Evolutionary conservation across 2,797 vertebrate species (phyloP), one percentile per base, ranked within the genome.

Genomic region (Acrossocheilus fasciatus): DNA sequence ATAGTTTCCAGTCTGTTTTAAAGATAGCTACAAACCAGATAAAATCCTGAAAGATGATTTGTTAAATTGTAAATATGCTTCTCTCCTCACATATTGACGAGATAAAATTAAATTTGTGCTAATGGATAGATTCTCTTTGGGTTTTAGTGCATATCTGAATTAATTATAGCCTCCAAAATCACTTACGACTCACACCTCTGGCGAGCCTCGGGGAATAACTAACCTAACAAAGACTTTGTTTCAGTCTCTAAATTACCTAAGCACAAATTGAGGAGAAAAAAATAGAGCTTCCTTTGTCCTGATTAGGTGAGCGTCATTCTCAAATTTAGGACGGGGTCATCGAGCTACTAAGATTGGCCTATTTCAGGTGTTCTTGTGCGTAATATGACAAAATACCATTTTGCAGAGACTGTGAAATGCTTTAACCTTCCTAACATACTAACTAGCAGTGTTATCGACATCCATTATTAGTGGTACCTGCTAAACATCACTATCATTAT

Each of bases 301-400:
- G 62, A 87, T 87, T 89, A 89, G 76, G 45, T 85, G 78, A 68
- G 66, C 15, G 2, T 57, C 20, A 82, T 73, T 82, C 54, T 77
- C 23, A 75, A 76, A 84, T 81, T 85, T 47, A 88, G 83, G 81
- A 83, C 75, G 66, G 3, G 43, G 50, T 23, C 18, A 43, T 52
- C 18, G 34, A 45, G 43, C 39, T 70, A 26, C 41, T 41, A 80
- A 36, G 39, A 62, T 43, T 62, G 66, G 45, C 76, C 76, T 80
- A 72, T 36, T 36, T 85, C 68, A 85, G 20, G 26, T 72, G 26
- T 72, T 59, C 50, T 45, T 36, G 7, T 14, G 18, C 15, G 4
- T 14, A 54, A 4, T 14, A 26, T 36, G 12, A 69, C 18, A 50
- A 81, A 69, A 69, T n/a, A 30, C 64, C 15, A 6, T 43, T 84